These are phyloP conservation scores for Actinostola sp. DNA, from an alignment of 92 coral and sea anemone genomes.

Conservation along the genomic window DNA sequence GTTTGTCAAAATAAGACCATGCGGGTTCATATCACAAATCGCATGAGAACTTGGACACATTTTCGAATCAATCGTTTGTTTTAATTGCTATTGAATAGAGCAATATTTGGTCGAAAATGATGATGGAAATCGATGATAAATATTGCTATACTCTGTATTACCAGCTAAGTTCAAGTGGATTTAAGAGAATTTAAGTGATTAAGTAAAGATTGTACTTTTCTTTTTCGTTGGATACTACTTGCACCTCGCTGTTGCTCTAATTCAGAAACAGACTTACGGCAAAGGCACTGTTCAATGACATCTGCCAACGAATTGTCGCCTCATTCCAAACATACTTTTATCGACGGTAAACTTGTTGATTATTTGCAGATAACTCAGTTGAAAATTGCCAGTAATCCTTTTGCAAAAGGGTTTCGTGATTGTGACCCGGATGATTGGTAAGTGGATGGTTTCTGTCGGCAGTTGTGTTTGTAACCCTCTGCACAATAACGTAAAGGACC, in stretches of 20 bases:
- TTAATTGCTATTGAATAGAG: background rate
- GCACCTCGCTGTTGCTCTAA: background rate
- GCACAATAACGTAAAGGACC: background rate
- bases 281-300: too few species aligned
- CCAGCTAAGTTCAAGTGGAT: conserved; percentile 22
- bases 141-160: conserved; percentile 2
- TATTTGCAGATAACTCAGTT: conserved; percentile 88
- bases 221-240: background rate
- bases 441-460: conserved; percentile 24
- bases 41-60: background rate
- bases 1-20: background rate
- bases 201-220: background rate
- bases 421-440: conserved; percentile 99
- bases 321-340: conserved; percentile 11
- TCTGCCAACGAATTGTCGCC: background rate
- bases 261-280: too few species aligned
- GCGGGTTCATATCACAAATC: background rate
- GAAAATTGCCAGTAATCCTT: conserved; percentile 98
- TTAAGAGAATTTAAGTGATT: conserved; percentile 16
- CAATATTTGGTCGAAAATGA: conserved; percentile 6
- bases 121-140: conserved; percentile 24
- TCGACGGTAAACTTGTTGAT: conserved; percentile 23
- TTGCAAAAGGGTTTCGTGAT: conserved; percentile 98
- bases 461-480: background rate
- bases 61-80: background rate